Base-by-base conservation (phyloP, 2,797 vertebrate species). In the Silurus aristotelis region DNA sequence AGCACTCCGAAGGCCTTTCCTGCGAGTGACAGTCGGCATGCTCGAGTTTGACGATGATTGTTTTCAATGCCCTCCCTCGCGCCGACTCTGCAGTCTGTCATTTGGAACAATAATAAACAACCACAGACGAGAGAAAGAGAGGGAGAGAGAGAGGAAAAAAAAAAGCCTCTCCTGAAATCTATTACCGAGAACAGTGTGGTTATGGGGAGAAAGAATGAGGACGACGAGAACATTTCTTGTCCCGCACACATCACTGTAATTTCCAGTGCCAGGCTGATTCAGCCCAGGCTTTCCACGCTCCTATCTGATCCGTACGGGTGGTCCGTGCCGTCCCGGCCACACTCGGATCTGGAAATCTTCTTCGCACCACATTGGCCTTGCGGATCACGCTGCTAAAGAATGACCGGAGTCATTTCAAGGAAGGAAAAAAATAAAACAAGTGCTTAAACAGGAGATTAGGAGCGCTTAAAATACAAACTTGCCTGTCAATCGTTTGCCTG, bases 101-200 rank as follows among this genome's bases (percentile, higher is more conserved):
- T 93, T 92, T 92, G 89, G 88, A 95, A 93, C 92, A 92, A 95
- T 94, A 94, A 95, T 94, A 94, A 95, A 95, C 94, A 95, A 92
- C 88, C 85, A 73, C 87, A 76, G 89, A 91, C 56, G 77, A 87
- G 88, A 90, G 87, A 90, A 88, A 22, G 48, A 52, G 48, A 52
- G 48, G 10, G 48, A 52, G 48, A 52, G 48, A 52, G 48, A 52
- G 48, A 10, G 48, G 10, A 52, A 52, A 52, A 52, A 52, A 52
- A 52, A 91, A 87, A 90, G 88, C 92, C 92, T 89, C 92, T 93
- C 92, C 90, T 93, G 92, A 94, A 94, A 93, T 92, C 91, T 93
- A 91, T 94, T 92, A 93, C 90, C 87, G 92, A 91, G 91, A 93
- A 90, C 90, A 89, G 89, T 91, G 92, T 89, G 92, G 92, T 93